Base-by-base conservation (phyloP, 53 echinoderm and acorn worm genomes). In the Henricia sp. region DNA sequence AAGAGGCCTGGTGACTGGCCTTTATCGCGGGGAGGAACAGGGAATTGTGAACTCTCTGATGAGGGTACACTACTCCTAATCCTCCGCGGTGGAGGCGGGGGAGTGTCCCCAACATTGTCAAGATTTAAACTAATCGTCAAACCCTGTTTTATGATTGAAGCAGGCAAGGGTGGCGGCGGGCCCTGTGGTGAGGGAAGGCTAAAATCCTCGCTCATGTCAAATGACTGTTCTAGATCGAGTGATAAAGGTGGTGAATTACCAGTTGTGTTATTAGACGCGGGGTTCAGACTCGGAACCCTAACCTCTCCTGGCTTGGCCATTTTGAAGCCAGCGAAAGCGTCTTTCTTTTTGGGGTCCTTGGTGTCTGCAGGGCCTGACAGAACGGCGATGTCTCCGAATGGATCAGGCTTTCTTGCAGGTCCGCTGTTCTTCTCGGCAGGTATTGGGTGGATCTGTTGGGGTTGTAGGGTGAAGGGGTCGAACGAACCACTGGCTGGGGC, bases 271-370 rank as follows among this genome's bases (percentile, higher is more conserved):
- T n/a, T n/a, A n/a, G n/a, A n/a, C n/a, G n/a, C n/a, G n/a, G n/a
- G n/a, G n/a, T n/a, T n/a, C n/a, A n/a, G n/a, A n/a, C n/a, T n/a
- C 2, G 93, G 93, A 21, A 93, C 84, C 8, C 43, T 70, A 32
- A 93, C 93, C 66, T 94, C 93, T 9, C 96, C 96, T 0, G 96
- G 96, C 68, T 96, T 96, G 50, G 93, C 96, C 84, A 96, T 96
- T 85, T 91, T 92, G 64, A 92, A 94, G 17, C 85, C 90, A 16
- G 92, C 83, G 71, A 95, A 95, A 59, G 87, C 86, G 36, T 99
- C 95, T 71, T 94, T 95, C 70, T 89, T 90, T 5, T 82, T 84
- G 34, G 71, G 46, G 63, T 83, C 89, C 2, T 75, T 80, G 11
- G 66, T 14, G 50, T 83, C 89, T 27, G 78, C 27, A 4, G 84